Evolutionary conservation across 2,113 vertebrate genomes (phyloP).

Genomic region (Hippocampus abdominalis): DNA sequence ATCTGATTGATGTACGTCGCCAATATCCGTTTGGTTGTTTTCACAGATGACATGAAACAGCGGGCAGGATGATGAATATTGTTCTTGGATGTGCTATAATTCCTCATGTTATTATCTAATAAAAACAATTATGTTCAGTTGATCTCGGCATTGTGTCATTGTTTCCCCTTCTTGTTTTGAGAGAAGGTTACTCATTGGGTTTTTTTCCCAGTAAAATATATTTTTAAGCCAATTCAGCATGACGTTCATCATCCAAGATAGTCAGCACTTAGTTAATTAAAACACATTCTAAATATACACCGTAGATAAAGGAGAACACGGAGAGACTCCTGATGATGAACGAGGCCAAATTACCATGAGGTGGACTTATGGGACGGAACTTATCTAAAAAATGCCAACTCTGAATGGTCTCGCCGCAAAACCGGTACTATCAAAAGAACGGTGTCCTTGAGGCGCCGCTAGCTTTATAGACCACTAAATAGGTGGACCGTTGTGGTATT

Average conservation of each 20-base stretch:
- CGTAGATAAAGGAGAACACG: neutral
- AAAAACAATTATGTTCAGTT: constrained; percentile 20
- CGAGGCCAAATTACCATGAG: neutral
- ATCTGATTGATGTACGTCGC: constrained; percentile 23
- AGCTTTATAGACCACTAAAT: neutral
- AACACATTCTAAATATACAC: too few species aligned
- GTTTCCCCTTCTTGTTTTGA: neutral
- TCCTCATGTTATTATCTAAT: constrained; percentile 38
- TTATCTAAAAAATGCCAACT: neutral
- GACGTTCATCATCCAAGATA: neutral
- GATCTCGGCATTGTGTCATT: constrained; percentile 16
- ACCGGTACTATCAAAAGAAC: neutral
- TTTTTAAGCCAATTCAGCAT: neutral
- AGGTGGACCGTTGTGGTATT: neutral
- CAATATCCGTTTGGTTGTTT: constrained; percentile 25
- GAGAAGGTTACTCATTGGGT: neutral
- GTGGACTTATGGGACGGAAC: neutral
- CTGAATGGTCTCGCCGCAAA: neutral
- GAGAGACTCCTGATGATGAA: neutral
- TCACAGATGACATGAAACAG: constrained; percentile 17
- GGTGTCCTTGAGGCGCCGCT: too few species aligned
- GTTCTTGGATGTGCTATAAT: constrained; percentile 30
- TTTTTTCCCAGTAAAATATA: too few species aligned
- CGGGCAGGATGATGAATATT: constrained; percentile 4
- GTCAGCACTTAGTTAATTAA: neutral